Conservation (phyloP, 2,797 vertebrate species). For the Neosilurus mollespiculum region DNA sequence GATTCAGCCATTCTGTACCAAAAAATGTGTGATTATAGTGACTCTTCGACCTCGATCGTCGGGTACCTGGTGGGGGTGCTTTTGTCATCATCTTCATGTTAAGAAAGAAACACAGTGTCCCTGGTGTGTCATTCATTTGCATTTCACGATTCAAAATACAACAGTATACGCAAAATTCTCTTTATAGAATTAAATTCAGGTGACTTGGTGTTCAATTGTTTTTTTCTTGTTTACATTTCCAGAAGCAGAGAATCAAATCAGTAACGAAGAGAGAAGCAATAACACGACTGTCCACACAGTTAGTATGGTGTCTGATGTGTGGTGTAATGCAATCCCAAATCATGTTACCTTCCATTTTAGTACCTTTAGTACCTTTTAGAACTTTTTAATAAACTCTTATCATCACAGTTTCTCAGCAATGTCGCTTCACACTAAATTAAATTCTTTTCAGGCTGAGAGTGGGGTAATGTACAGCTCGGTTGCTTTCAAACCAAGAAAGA, state of each 20-base stretch:
- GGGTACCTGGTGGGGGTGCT: not conserved
- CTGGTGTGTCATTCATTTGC: no score
- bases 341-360: not conserved
- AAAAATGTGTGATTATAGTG: not conserved
- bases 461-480: not conserved
- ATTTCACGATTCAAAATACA: no score
- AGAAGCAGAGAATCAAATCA: not conserved
- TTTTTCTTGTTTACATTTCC: not conserved
- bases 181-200: not conserved
- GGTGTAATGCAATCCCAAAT: not conserved
- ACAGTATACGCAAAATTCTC: no score
- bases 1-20: not conserved
- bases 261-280: not conserved
- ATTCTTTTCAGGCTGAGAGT: not conserved
- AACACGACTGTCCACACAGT: not conserved
- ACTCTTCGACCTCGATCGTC: not conserved
- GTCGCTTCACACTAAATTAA: not conserved
- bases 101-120: constrained; percentile 11
- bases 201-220: not conserved
- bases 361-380: not conserved
- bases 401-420: not conserved
- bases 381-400: not conserved
- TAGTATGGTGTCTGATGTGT: not conserved
- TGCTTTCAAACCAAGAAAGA: not conserved
- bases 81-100: not conserved